phyloP scores from a whole-genome alignment of 2,888 invertebrate genomes.

The Branchellion lobata region DNA sequence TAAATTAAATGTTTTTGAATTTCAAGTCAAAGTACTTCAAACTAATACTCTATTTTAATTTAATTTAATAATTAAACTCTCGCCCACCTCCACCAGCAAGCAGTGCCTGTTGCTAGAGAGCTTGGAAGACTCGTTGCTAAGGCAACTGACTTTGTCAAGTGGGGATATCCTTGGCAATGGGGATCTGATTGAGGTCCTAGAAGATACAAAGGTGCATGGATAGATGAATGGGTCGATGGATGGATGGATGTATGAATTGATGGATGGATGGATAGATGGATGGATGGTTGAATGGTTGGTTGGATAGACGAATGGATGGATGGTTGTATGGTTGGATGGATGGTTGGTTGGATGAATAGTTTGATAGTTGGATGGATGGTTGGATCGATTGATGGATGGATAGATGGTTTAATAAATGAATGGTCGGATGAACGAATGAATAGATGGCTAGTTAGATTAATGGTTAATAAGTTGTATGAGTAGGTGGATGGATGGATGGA shows the following conservation, averaged over 20 bases:
- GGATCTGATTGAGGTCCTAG: slow-evolving; percentile 79
- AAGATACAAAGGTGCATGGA: slow-evolving; percentile 76
- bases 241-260: slow-evolving; percentile 1
- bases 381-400: not conserved
- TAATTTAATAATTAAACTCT: not conserved
- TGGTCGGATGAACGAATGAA: no score
- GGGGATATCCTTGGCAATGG: slow-evolving; percentile 91
- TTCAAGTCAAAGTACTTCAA: no score
- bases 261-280: no score
- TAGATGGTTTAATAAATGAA: no score
- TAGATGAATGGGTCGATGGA: slow-evolving; percentile 15
- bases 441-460: no score
- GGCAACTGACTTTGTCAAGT: slow-evolving; percentile 80
- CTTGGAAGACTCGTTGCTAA: slow-evolving; percentile 79
- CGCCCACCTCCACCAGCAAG: no score
- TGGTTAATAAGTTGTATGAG: no score
- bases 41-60: no score
- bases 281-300: not conserved
- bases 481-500: no score
- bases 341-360: no score
- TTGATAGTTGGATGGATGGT: not conserved
- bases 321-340: no score
- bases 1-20: no score
- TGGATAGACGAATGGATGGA: not conserved
- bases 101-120: slow-evolving; percentile 81